Evolutionary conservation across 2,797 vertebrate genomes (phyloP).

Genomic region (Siniperca obscura): DNA sequence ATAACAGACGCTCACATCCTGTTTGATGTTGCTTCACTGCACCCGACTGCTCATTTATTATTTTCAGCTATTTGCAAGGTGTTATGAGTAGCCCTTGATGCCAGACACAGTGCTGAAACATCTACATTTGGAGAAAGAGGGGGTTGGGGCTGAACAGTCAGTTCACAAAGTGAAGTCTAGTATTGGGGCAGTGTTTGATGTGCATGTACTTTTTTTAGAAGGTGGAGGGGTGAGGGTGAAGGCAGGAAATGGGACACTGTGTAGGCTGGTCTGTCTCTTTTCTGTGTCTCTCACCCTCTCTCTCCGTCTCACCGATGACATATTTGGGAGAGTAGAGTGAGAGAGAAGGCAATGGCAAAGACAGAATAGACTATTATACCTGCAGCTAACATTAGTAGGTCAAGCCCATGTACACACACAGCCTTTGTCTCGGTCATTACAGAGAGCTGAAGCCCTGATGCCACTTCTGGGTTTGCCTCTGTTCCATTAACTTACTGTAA

Average conservation of each 20-base stretch:
- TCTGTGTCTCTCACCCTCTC: neutral
- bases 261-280: neutral
- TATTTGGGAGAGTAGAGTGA: slow-evolving; percentile 20
- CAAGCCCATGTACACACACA: slow-evolving; percentile 12
- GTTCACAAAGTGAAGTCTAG: slow-evolving; percentile 19
- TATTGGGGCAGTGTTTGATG: slow-evolving; percentile 12
- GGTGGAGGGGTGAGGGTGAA: slow-evolving; percentile 24
- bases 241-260: slow-evolving; percentile 30
- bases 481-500: slow-evolving; percentile 40
- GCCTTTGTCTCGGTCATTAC: slow-evolving; percentile 17
- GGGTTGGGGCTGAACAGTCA: neutral
- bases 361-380: slow-evolving; percentile 44
- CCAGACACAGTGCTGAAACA: slow-evolving; percentile 16
- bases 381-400: slow-evolving; percentile 64
- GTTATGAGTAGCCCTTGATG: slow-evolving; percentile 32
- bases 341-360: slow-evolving; percentile 27
- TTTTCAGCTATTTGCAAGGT: slow-evolving; percentile 24
- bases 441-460: slow-evolving; percentile 3
- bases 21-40: slow-evolving; percentile 49
- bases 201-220: neutral
- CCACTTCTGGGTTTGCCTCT: slow-evolving; percentile 25
- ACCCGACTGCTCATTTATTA: slow-evolving; percentile 1
- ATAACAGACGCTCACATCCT: slow-evolving; percentile 44
- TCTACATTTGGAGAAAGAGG: slow-evolving; percentile 24
- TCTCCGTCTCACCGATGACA: neutral